A percentile compares a stretch with the other conserved stretches of the same genome.
Conservation (phyloP, 1,140 invertebrate genomes). For the Rhopalosiphum padi region DNA sequence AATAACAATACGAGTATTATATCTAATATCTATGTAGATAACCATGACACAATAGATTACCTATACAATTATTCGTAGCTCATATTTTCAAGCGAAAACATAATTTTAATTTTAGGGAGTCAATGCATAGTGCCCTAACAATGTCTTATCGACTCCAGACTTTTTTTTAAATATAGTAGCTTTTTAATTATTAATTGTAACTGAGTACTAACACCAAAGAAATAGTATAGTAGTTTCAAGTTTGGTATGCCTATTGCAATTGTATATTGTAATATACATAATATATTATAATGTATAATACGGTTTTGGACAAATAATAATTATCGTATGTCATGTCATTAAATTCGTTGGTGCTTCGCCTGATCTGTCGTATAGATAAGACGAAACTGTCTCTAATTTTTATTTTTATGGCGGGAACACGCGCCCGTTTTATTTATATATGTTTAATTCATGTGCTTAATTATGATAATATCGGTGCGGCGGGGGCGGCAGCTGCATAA, state of each 20-base stretch:
- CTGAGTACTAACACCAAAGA: too few relatives aligned
- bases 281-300: neutral
- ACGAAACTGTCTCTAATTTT: conserved; percentile 3
- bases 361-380: conserved; percentile 42
- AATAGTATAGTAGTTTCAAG: neutral
- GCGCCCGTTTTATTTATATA: neutral
- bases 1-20: neutral
- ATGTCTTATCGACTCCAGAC: neutral
- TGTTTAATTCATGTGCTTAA: conserved; percentile 55
- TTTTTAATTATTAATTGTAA: neutral
- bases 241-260: neutral
- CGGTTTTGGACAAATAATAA: conserved; percentile 3
- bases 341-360: conserved; percentile 40
- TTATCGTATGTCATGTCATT: conserved; percentile 40
- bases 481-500: conserved; percentile 50
- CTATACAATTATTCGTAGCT: neutral
- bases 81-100: neutral
- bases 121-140: neutral
- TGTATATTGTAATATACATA: neutral
- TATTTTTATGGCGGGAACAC: conserved; percentile 23
- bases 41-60: neutral
- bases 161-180: neutral
- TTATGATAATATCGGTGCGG: conserved; percentile 50
- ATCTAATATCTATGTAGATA: neutral
- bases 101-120: neutral